Evolutionary conservation across 2,888 invertebrate species (phyloP).

Genomic region (Platynereis dumerilii): DNA sequence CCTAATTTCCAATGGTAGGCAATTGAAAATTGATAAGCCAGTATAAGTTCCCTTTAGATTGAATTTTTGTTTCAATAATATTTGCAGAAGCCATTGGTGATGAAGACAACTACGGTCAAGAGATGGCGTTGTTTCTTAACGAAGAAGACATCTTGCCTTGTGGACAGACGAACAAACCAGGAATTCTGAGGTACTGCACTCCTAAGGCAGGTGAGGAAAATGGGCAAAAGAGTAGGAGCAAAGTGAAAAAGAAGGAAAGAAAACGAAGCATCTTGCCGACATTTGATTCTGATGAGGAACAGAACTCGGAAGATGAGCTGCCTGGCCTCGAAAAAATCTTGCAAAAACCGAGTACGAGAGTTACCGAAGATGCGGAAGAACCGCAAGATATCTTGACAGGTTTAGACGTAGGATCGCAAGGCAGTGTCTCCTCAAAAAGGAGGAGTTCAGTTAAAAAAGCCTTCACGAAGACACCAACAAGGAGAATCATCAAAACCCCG

Average conservation of each 20-base stretch:
- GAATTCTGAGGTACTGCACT: slow-evolving; percentile 7
- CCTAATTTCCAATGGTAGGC: too few relatives aligned
- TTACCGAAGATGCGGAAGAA: too few relatives aligned
- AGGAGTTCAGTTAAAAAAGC: not conserved
- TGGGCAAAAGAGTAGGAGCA: not conserved
- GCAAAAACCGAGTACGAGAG: not conserved
- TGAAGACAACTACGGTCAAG: slow-evolving; percentile 30
- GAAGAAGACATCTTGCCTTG: slow-evolving; percentile 24
- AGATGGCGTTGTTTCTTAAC: slow-evolving; percentile 29
- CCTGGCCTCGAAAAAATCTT: slow-evolving; percentile 22
- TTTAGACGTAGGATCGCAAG: too few relatives aligned
- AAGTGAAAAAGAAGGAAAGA: slow-evolving; percentile 23
- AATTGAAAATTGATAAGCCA: too few relatives aligned
- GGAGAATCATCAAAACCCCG: too few relatives aligned
- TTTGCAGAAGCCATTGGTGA: slow-evolving; percentile 18
- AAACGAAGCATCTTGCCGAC: slow-evolving; percentile 39
- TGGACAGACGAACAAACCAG: not conserved
- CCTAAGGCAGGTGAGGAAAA: not conserved
- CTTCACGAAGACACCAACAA: too few relatives aligned
- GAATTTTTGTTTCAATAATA: too few relatives aligned
- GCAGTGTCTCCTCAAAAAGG: too few relatives aligned
- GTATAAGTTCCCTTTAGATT: too few relatives aligned
- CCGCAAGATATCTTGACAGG: too few relatives aligned
- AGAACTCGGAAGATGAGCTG: slow-evolving; percentile 27
- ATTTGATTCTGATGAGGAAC: slow-evolving; percentile 35